A percentile compares a stretch with the other conserved stretches of the same genome.
phyloP scores from a whole-genome alignment of 2,113 vertebrate species.

The Rhombomys opimus region DNA sequence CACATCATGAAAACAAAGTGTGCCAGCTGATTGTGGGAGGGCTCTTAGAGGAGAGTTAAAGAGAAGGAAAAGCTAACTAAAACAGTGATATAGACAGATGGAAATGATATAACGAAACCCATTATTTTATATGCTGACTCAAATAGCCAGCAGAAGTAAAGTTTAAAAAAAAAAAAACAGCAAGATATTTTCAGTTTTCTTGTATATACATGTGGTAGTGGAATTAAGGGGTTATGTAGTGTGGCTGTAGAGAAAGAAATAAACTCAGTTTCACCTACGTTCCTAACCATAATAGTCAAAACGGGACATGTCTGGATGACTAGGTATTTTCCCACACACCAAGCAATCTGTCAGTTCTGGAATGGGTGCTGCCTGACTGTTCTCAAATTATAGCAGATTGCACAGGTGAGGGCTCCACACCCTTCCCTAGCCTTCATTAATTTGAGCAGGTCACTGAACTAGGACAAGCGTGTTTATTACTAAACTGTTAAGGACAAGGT shows the following conservation, averaged over 20 bases:
- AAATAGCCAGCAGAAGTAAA: not conserved
- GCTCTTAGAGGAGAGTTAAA: not conserved
- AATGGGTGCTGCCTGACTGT: not conserved
- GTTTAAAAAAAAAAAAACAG: not conserved
- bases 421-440: not conserved
- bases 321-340: not conserved
- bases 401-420: not conserved
- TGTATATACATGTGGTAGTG: not conserved
- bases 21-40: not conserved
- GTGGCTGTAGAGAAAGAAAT: not conserved
- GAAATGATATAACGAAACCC: not conserved
- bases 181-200: not conserved
- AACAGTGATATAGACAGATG: not conserved
- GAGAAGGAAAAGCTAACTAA: not conserved
- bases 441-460: not conserved
- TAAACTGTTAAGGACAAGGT: not conserved
- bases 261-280: not conserved
- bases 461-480: not conserved
- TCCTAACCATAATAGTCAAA: not conserved
- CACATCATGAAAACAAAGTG: not conserved
- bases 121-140: not conserved
- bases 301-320: not conserved
- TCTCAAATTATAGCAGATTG: not conserved
- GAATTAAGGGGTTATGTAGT: not conserved
- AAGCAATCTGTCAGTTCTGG: not conserved